Evolutionary conservation across 2,113 vertebrate species (phyloP), one percentile per base, ranked within the genome.

Genomic region (Seriola quinqueradiata): DNA sequence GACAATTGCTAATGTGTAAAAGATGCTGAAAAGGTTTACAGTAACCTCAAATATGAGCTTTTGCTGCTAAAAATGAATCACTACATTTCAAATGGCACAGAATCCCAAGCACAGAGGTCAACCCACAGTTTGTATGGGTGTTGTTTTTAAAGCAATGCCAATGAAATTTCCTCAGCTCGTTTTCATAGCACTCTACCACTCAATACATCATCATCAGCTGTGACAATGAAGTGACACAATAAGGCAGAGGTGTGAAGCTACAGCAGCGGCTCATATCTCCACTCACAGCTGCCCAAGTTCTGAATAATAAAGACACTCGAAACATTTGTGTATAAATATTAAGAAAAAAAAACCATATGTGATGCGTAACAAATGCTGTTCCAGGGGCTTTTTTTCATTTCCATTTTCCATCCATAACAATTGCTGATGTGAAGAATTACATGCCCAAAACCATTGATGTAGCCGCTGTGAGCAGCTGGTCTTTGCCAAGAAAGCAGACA

Each of bases 371-470:
- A 23, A 81, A 65, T 75, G 59, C 36, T 71, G 9, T 65, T 73
- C 58, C 63, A 59, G 14, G 23, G 32, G 55, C 44, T 13, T 57
- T 79, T 28, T 75, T 82, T 63, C 61, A 61, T 78, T 74, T 76
- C 4, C 58, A 68, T 77, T 85, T 89, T 57, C 67, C 67, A 72
- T 75, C 78, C 32, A 32, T 70, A 70, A 77, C 60, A 81, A 75
- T 57, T 79, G 76, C 89, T 90, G 80, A 89, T 81, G 59, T 84
- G 83, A 87, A 73, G 50, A 80, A 87, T 75, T 65, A 74, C 73
- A 71, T 74, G 78, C 78, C 76, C 46, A 28, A 42, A 66, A 84
- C 70, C 55, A 44, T 6, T 63, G 73, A 63, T 76, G 66, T 70
- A 50, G 57, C 77, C 68, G 58, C 59, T 77, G 57, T 70, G 80